Conservation (phyloP, 2,797 vertebrate genomes). For the Percopsis omiscomaycus region DNA sequence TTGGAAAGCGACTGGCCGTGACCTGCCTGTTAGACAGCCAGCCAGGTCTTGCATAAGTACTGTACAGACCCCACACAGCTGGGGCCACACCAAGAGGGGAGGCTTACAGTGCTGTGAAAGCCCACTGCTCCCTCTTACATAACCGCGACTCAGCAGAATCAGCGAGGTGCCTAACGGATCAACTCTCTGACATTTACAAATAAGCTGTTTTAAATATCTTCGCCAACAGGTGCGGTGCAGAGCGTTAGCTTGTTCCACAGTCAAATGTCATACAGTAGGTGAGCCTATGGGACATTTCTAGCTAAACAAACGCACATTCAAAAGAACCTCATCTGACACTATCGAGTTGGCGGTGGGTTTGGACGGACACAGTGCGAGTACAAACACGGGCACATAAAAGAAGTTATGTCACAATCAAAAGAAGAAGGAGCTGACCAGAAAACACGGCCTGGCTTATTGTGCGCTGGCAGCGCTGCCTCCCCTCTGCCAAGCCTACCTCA, state of each 20-base stretch:
- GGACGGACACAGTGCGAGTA: no score
- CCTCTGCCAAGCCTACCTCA: slow-evolving; percentile 28
- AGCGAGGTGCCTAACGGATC: slow-evolving; percentile 41
- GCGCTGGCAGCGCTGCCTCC: not conserved
- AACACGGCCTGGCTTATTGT: not conserved
- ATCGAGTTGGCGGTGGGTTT: no score
- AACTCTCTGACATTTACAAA: slow-evolving; percentile 46
- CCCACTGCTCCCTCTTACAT: slow-evolving; percentile 41
- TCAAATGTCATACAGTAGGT: not conserved
- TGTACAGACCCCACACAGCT: slow-evolving; percentile 31
- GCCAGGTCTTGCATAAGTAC: slow-evolving; percentile 47
- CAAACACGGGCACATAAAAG: no score
- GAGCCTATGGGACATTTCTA: slow-evolving; percentile 15
- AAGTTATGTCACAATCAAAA: slow-evolving; percentile 8
- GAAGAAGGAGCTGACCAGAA: slow-evolving; percentile 10
- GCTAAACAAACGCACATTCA: slow-evolving; percentile 9
- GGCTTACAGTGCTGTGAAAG: slow-evolving; percentile 24
- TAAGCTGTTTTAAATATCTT: slow-evolving; percentile 4
- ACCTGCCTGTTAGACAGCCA: slow-evolving; percentile 32
- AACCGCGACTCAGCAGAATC: slow-evolving; percentile 48
- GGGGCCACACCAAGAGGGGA: slow-evolving; percentile 43
- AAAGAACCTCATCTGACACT: no score
- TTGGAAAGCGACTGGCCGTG: slow-evolving; percentile 25
- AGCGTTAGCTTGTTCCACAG: not conserved
- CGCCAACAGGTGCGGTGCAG: not conserved